Base-by-base conservation (phyloP, 1,140 invertebrate genomes). In the Trichonephila inaurata region DNA sequence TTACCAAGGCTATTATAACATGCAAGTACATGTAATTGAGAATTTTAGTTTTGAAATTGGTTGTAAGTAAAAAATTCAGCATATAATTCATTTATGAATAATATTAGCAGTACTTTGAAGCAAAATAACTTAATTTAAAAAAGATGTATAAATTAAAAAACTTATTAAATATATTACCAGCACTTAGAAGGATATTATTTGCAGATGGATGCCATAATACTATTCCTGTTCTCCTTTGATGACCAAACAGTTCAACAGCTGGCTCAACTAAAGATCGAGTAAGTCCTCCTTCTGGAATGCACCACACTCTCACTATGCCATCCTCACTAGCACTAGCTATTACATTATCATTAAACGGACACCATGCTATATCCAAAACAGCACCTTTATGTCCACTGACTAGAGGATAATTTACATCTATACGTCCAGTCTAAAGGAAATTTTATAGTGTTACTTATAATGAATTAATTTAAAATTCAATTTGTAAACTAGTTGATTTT, bases 241-340 rank as follows among this genome's bases (percentile, higher is more conserved):
- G 99, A 95, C 97, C 97, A 89, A 98, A 97, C 82, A 99, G 96
- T 96, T 99, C 99, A 7, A 99, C 99, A 19, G 99, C 97, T 4
- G 99, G 98, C 95, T 99, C 99, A 2, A 98, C 98, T 40, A 99
- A 96, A 14, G 98, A 99, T 95, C 96, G 95, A 89, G 87, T 95
- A 6, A 97, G 95, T 7, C 99, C 99, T 33, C 97, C 97, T 95
- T 99, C 99, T 4, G 99, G 99, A 95, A 99, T 99, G 96, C 99
- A 98, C 99, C 99, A 99, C 62, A 99, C 97, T 97, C 99, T 99
- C 60, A 99, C 98, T 8, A 99, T 98, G 95, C 98, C 99, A 96
- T 99, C 99, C 96, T 99, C 99, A 0, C 99, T 99, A 51, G 98
- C 99, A 94, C 98, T 99, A 18, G 99, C 99, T 95, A 99, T 99